Conservation (phyloP, 2,113 vertebrate genomes). For the Heterocephalus glaber region DNA sequence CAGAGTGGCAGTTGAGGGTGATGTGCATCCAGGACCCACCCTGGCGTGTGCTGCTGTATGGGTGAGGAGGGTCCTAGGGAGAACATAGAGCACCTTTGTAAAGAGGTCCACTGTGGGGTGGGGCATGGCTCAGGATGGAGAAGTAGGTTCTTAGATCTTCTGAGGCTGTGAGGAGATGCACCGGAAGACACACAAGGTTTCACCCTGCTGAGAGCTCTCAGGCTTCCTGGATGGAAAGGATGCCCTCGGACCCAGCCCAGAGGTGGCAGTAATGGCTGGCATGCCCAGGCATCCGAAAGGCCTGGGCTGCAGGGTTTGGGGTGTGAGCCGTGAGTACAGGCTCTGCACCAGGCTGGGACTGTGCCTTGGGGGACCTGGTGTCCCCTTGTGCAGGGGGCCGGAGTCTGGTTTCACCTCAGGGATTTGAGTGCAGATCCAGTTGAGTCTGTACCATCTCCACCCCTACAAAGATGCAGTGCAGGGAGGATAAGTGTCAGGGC, state of each 20-base stretch:
- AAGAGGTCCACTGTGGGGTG: rapidly evolving
- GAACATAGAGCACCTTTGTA: background rate
- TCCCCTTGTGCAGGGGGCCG: background rate
- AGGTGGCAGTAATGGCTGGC: rapidly evolving
- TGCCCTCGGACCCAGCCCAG: too few relatives aligned
- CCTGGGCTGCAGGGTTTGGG: too few relatives aligned
- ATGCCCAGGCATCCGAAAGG: background rate
- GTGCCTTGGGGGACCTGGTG: rapidly evolving
- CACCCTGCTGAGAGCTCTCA: background rate
- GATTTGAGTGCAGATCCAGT: too few relatives aligned
- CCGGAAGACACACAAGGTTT: too few relatives aligned
- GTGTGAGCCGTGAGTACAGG: too few relatives aligned
- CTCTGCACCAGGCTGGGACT: too few relatives aligned
- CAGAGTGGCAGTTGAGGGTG: background rate
- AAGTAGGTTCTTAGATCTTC: background rate
- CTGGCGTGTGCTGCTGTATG: rapidly evolving
- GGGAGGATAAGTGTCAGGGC: background rate
- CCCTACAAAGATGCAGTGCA: background rate
- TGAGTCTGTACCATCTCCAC: too few relatives aligned
- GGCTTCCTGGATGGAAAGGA: background rate
- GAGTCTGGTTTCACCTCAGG: background rate
- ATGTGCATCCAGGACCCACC: background rate
- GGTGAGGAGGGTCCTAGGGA: too few relatives aligned
- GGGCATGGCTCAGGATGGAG: rapidly evolving
- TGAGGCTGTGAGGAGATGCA: too few relatives aligned